Conservation (phyloP, 2,888 invertebrate genomes). For the Choristoneura rosaceana region DNA sequence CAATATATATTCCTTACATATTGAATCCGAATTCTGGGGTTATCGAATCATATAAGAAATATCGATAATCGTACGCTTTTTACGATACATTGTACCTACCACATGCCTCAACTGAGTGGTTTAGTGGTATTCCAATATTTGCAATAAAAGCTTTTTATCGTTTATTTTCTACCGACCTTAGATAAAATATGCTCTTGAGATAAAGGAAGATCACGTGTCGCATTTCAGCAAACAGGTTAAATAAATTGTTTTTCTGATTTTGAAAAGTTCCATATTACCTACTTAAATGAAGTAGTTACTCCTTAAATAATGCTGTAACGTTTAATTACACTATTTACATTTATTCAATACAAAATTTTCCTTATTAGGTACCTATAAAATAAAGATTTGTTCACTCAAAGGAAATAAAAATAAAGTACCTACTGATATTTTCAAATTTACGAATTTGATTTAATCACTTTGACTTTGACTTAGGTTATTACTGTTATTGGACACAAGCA, state of each 20-base stretch:
- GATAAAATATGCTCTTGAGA: neutral
- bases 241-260: neutral
- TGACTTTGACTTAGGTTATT: too few relatives aligned
- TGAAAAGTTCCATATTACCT: neutral
- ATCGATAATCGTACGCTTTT: slow-evolving; percentile 22
- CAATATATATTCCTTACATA: slow-evolving; percentile 19
- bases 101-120: slow-evolving; percentile 15
- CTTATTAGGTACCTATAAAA: too few relatives aligned
- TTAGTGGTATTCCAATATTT: slow-evolving; percentile 21
- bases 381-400: too few relatives aligned
- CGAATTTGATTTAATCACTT: neutral
- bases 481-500: neutral
- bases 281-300: neutral
- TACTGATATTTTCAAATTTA: neutral
- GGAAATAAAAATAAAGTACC: too few relatives aligned
- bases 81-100: slow-evolving; percentile 16
- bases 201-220: neutral
- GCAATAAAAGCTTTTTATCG: slow-evolving; percentile 12
- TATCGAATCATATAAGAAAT: slow-evolving; percentile 18
- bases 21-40: slow-evolving; percentile 21
- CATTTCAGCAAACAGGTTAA: neutral
- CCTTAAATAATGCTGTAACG: neutral
- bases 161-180: slow-evolving; percentile 2
- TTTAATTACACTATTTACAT: too few relatives aligned
- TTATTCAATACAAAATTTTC: too few relatives aligned